Percentiles rank a stretch among this genome's conserved stretches.
Conservation (phyloP, 2,888 invertebrate genomes). For the Dryocosmus kuriphilus region DNA sequence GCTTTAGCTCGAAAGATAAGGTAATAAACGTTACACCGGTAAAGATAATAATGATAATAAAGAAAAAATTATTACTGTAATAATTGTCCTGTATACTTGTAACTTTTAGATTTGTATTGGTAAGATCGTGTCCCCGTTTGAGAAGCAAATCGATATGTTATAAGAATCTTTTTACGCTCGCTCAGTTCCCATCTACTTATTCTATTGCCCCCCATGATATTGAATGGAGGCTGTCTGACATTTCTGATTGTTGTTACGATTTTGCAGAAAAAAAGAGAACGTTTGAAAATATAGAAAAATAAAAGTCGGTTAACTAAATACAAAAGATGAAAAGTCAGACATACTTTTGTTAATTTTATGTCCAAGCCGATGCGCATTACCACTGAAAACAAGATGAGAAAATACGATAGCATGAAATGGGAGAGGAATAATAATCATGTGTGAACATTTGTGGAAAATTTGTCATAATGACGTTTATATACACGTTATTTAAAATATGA, state of each 20-base stretch:
- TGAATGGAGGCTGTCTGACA: conserved; percentile 62
- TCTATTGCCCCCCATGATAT: conserved; percentile 62
- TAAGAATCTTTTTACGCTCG: conserved; percentile 71
- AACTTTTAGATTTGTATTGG: conserved; percentile 77
- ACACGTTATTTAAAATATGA: conserved; percentile 64
- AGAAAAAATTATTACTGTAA: conserved; percentile 75
- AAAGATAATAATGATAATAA: conserved; percentile 70
- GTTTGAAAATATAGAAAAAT: conserved; percentile 33
- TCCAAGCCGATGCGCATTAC: conserved; percentile 73
- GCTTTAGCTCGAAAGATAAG: conserved; percentile 73
- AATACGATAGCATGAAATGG: conserved; percentile 59
- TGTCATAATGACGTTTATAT: conserved; percentile 61
- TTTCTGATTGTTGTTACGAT: conserved; percentile 35
- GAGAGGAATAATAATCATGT: conserved; percentile 60
- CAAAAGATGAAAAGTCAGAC: conserved; percentile 25
- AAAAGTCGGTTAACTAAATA: conserved; percentile 12
- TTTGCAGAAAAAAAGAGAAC: conserved; percentile 37
- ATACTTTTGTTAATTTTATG: conserved; percentile 47
- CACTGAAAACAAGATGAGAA: conserved; percentile 62
- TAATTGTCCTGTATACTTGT: conserved; percentile 76
- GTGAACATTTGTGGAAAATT: conserved; percentile 59
- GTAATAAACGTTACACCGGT: conserved; percentile 70
- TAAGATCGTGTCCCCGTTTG: conserved; percentile 72
- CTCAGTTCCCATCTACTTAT: conserved; percentile 61
- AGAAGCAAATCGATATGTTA: conserved; percentile 59